phyloP scores from a whole-genome alignment of 2,888 invertebrate genomes.

The Chymomyza procnemis region DNA sequence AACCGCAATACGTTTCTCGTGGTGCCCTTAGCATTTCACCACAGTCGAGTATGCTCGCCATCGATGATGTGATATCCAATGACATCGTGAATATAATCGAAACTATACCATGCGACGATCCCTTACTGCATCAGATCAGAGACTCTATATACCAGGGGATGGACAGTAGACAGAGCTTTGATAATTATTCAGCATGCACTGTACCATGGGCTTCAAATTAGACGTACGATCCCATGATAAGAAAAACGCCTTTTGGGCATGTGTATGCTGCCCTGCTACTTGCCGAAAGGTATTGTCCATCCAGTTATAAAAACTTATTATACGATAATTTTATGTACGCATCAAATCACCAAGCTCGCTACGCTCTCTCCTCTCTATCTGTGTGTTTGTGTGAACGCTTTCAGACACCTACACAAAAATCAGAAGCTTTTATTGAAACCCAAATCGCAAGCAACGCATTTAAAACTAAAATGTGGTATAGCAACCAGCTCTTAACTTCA shows the following conservation, averaged over 20 bases:
- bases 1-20: constrained; percentile 23
- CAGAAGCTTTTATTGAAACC: neutral
- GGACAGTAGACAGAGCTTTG: neutral
- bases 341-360: neutral
- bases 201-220: constrained; percentile 42
- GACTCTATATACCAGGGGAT: constrained; percentile 25
- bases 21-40: constrained; percentile 49
- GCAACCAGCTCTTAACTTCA: neutral
- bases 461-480: neutral
- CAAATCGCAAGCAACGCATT: neutral
- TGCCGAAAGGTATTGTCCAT: constrained; percentile 53
- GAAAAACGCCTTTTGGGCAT: constrained; percentile 6
- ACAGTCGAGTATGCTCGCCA: constrained; percentile 17
- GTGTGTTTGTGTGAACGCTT: neutral
- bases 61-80: constrained; percentile 58
- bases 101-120: constrained; percentile 43
- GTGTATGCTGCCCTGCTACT: constrained; percentile 30
- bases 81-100: constrained; percentile 37
- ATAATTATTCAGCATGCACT: constrained; percentile 31
- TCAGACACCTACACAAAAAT: neutral
- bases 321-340: constrained; percentile 9
- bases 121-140: constrained; percentile 46
- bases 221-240: constrained; percentile 35
- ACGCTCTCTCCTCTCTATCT: no score
- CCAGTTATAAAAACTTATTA: constrained; percentile 5